These are phyloP conservation scores for Drosophila mojavensis DNA, from an alignment of 1,140 invertebrate species.

Conservation along the genomic window DNA sequence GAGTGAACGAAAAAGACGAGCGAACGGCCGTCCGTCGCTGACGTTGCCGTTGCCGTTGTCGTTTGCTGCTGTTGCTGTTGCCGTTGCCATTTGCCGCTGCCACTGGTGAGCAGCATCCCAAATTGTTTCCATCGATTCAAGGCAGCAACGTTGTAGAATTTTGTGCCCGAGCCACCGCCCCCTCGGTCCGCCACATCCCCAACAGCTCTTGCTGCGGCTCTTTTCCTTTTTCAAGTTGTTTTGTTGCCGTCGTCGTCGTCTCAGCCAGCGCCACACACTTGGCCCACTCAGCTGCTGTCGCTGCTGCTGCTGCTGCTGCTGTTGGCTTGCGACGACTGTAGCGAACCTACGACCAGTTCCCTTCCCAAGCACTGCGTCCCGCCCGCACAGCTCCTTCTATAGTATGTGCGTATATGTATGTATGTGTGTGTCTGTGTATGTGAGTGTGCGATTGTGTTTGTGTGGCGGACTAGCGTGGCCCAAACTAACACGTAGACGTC, in stretches of 20 bases:
- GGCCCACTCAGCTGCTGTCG: conserved; percentile 45
- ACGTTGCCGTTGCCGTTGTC: not conserved
- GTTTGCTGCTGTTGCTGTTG: not conserved
- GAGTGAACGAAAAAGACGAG: conserved; percentile 33
- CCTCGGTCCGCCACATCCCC: conserved; percentile 10
- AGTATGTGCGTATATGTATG: conserved; percentile 27
- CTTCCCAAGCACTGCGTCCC: conserved; percentile 42
- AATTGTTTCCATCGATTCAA: conserved; percentile 54
- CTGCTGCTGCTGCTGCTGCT: conserved; percentile 24
- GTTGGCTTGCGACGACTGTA: conserved; percentile 46
- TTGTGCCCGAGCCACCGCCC: conserved; percentile 28
- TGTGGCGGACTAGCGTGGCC: conserved; percentile 59
- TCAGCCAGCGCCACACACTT: conserved; percentile 41
- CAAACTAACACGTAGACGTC: conserved; percentile 69
- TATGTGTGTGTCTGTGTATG: conserved; percentile 31
- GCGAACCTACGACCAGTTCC: conserved; percentile 76
- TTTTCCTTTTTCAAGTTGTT: conserved; percentile 67
- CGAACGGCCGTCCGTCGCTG: conserved; percentile 23
- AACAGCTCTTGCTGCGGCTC: conserved; percentile 56
- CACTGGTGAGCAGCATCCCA: conserved; percentile 39
- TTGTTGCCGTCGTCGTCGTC: conserved; percentile 52
- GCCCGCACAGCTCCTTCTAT: conserved; percentile 42
- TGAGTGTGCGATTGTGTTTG: conserved; percentile 34
- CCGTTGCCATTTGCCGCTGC: conserved; percentile 4
- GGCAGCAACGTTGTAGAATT: conserved; percentile 52